These are phyloP conservation scores for Deladenus siricidicola DNA, from an alignment of 2,888 invertebrate genomes.

Conservation along the genomic window DNA sequence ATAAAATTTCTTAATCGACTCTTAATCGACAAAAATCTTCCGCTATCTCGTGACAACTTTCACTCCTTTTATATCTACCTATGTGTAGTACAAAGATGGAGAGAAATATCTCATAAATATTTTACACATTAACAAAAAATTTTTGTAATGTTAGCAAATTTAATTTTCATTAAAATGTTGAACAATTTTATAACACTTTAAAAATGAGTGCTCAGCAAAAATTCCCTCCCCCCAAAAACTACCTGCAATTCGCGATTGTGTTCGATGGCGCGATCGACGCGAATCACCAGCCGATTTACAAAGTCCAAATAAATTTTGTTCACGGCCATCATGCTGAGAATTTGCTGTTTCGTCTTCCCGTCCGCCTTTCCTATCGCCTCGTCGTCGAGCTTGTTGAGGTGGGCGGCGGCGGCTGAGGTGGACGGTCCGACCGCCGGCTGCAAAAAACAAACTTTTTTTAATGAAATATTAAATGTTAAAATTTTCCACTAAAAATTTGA, in stretches of 20 bases:
- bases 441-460: too few species aligned
- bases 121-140: not conserved
- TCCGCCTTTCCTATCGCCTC: too few species aligned
- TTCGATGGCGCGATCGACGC: conserved; percentile 28
- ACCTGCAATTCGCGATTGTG: conserved; percentile 31
- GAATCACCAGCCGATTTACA: conserved; percentile 23
- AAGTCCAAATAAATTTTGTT: conserved; percentile 40
- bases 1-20: not conserved
- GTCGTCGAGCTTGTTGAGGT: too few species aligned
- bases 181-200: too few species aligned
- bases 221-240: too few species aligned
- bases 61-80: not conserved
- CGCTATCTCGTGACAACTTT: not conserved
- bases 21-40: not conserved
- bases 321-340: conserved; percentile 23
- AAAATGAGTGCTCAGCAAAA: too few species aligned
- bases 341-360: not conserved
- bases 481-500: too few species aligned
- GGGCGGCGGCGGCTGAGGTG: too few species aligned
- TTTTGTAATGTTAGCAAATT: conserved; percentile 21
- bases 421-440: too few species aligned
- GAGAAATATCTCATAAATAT: not conserved
- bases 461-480: too few species aligned
- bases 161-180: too few species aligned
- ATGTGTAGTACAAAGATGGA: not conserved